Percentiles rank a stretch among this genome's conserved stretches.
Conservation (phyloP, 1,140 invertebrate species). For the Drosophila ercepeae region DNA sequence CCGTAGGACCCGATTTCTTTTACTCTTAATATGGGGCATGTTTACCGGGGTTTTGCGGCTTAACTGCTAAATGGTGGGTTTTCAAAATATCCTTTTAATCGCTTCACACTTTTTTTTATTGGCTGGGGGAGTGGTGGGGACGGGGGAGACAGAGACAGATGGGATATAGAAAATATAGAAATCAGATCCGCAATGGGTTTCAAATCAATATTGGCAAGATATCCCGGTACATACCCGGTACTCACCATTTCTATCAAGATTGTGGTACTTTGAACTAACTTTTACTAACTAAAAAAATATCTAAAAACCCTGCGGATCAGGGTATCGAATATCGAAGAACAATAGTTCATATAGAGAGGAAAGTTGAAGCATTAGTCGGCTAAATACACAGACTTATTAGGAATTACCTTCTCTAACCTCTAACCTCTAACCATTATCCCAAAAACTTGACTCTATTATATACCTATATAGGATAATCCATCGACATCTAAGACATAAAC, state of each 20-base stretch:
- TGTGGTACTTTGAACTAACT: not conserved
- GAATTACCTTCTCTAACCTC: not conserved
- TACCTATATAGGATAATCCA: not conserved
- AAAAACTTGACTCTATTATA: too few species aligned
- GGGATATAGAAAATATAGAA: not conserved
- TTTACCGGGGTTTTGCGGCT: slow-evolving; percentile 18
- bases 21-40: slow-evolving; percentile 3
- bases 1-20: not conserved
- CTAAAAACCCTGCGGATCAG: not conserved
- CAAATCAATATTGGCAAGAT: too few species aligned
- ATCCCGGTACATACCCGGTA: too few species aligned
- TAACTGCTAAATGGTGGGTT: slow-evolving; percentile 70
- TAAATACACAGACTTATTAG: slow-evolving; percentile 11
- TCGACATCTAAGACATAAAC: slow-evolving; percentile 1
- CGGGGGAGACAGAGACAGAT: not conserved
- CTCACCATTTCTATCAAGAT: too few species aligned
- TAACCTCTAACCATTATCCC: not conserved
- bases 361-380: not conserved
- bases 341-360: not conserved
- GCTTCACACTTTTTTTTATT: slow-evolving; percentile 3
- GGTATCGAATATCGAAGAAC: not conserved
- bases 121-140: slow-evolving; percentile 5
- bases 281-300: not conserved
- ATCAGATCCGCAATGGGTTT: not conserved
- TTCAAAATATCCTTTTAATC: slow-evolving; percentile 48